phyloP scores from a whole-genome alignment of 1,140 invertebrate species.

The Zaprionus lachaisei region DNA sequence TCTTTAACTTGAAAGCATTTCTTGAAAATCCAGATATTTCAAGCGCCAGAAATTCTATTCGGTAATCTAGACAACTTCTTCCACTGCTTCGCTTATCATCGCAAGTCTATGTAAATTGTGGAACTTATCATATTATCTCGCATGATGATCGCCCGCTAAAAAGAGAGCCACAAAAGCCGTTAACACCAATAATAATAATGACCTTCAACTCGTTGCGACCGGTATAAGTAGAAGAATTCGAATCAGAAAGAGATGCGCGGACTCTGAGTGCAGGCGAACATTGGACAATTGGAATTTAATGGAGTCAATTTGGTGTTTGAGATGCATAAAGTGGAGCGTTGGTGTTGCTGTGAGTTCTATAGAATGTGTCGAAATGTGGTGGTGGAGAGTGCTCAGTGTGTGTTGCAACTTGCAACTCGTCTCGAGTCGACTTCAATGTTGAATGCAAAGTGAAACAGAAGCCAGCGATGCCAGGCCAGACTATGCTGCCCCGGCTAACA shows the following conservation, averaged over 20 bases:
- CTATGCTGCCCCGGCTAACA: conserved; percentile 57
- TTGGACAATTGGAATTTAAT: conserved; percentile 82
- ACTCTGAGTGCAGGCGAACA: conserved; percentile 14
- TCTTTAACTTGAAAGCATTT: background rate
- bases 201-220: background rate
- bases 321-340: conserved; percentile 67
- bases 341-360: conserved; percentile 52
- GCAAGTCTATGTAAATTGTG: background rate
- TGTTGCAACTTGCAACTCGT: conserved; percentile 35
- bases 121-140: conserved; percentile 1
- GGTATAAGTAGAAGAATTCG: background rate
- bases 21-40: background rate
- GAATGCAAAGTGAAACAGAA: conserved; percentile 54
- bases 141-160: background rate
- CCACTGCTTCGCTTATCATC: background rate
- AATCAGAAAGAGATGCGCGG: background rate
- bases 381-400: conserved; percentile 54
- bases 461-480: conserved; percentile 15
- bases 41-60: background rate
- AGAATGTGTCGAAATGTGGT: conserved; percentile 25
- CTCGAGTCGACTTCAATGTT: conserved; percentile 32
- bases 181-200: conserved; percentile 1
- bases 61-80: background rate
- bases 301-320: conserved; percentile 79
- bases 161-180: background rate